Evolutionary conservation across 1,140 invertebrate genomes (phyloP), one percentile per base, ranked within the genome.

Genomic region (Monochamus saltuarius): DNA sequence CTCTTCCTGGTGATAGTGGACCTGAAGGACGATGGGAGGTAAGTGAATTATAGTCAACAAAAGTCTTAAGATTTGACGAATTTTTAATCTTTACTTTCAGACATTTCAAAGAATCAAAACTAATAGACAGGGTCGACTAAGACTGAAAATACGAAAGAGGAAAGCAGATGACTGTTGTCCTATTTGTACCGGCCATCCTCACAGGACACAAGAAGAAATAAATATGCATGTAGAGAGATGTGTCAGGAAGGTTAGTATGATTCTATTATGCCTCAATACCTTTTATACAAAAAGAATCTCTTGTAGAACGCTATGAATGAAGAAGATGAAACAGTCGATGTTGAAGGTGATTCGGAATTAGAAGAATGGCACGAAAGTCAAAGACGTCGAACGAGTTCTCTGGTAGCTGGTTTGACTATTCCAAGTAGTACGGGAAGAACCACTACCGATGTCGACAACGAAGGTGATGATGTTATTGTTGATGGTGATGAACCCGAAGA

Each of bases 101-200:
- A 91, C 89, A 16, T 92, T 91, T 75, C 87, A 91, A 74, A 80
- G 90, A 66, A 89, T 94, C 61, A 86, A 89, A 68, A 85, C 86
- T 42, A 94, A 94, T 73, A 81, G 91, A 68, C 89, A 91, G 69
- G 85, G 87, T 62, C 78, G 87, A 34, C 64, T 81, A 35, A 58
- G 79, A 56, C 67, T 81, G 34, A 82, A 82, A 70, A 78, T 81
- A 10, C 73, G 87, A 19, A 88, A 89, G 71, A 80, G 87, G 50
- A 87, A 89, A 77, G 81, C 83, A 37, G 87, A 89, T 65, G 82
- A 88, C 82, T 79, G 83, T 0, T 94, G 91, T 79, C 89, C 90
- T n/a, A 87, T 92, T 47, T 93, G 91, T 71, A 88, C 83, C 66
- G 86, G 90, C 40, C 76, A 79, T 54, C 75, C 79, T 49, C 74